These are phyloP conservation scores for Parascotia fuliginaria DNA, from an alignment of 2,888 invertebrate species.

Conservation along the genomic window DNA sequence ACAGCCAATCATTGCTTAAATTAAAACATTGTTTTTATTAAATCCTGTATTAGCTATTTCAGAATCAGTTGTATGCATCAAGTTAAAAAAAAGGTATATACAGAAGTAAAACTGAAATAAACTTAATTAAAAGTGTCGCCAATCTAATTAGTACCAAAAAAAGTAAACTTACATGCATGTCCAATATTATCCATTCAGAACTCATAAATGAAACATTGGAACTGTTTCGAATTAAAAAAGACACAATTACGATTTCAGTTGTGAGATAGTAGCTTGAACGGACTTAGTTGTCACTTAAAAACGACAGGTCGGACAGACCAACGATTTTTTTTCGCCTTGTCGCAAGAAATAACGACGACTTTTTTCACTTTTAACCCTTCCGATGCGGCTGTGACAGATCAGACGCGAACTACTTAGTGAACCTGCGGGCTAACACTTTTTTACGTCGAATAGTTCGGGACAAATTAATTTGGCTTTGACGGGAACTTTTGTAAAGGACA, in stretches of 20 bases:
- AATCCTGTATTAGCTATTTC: too few relatives aligned
- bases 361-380: constrained; percentile 50
- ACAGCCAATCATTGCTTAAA: too few relatives aligned
- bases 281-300: constrained; percentile 46
- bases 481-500: not conserved
- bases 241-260: constrained; percentile 28
- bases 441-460: constrained; percentile 33
- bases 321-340: constrained; percentile 34
- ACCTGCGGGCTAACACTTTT: constrained; percentile 39
- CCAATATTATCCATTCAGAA: constrained; percentile 6
- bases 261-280: constrained; percentile 37
- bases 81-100: too few relatives aligned
- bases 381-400: constrained; percentile 52
- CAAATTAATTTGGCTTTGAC: constrained; percentile 26
- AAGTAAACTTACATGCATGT: too few relatives aligned
- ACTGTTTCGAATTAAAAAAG: constrained; percentile 30
- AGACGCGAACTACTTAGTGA: constrained; percentile 56
- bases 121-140: too few relatives aligned
- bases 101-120: too few relatives aligned
- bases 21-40: too few relatives aligned
- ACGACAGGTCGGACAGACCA: constrained; percentile 40
- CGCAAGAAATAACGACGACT: constrained; percentile 40
- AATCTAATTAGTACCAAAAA: too few relatives aligned
- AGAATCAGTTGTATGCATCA: too few relatives aligned
- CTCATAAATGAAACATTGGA: constrained; percentile 18